Evolutionary conservation across 2,888 invertebrate genomes (phyloP).

Genomic region (Tinea trinotella): DNA sequence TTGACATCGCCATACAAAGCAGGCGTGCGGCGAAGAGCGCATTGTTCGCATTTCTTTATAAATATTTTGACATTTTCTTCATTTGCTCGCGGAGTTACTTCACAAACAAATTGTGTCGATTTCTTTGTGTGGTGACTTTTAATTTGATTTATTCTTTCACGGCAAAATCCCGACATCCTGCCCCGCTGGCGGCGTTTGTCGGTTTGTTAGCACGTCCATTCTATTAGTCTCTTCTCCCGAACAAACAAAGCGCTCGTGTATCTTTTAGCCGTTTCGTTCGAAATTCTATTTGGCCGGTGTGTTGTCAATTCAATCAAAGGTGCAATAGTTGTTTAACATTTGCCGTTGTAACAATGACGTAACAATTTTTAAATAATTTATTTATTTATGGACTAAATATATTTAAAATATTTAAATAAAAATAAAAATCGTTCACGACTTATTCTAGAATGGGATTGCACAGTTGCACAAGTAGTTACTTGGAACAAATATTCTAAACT

Average conservation of each 20-base stretch:
- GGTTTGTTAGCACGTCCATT: conserved; percentile 62
- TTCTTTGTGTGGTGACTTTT: conserved; percentile 59
- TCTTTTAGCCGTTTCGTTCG: conserved; percentile 28
- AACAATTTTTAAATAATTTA: no score
- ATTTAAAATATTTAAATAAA: no score
- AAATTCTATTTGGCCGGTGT: conserved; percentile 13
- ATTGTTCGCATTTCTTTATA: conserved; percentile 68
- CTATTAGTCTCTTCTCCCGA: conserved; percentile 55
- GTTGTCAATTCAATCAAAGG: conserved; percentile 13
- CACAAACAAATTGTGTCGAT: conserved; percentile 62
- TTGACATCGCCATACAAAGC: conserved; percentile 61
- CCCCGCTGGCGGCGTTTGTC: conserved; percentile 48
- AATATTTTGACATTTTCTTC: conserved; percentile 71
- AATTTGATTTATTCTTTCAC: conserved; percentile 68
- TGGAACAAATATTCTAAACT: no score
- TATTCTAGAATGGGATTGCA: no score
- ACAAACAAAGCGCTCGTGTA: conserved; percentile 50
- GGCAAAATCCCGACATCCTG: conserved; percentile 62
- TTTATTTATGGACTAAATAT: no score
- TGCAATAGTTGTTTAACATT: background rate
- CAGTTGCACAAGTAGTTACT: no score
- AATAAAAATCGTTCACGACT: no score
- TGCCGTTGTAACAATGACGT: background rate
- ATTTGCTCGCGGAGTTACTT: conserved; percentile 58
- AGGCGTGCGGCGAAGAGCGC: conserved; percentile 45